Evolutionary conservation across 2,113 vertebrate genomes (phyloP).

Genomic region (Verasper variegatus): DNA sequence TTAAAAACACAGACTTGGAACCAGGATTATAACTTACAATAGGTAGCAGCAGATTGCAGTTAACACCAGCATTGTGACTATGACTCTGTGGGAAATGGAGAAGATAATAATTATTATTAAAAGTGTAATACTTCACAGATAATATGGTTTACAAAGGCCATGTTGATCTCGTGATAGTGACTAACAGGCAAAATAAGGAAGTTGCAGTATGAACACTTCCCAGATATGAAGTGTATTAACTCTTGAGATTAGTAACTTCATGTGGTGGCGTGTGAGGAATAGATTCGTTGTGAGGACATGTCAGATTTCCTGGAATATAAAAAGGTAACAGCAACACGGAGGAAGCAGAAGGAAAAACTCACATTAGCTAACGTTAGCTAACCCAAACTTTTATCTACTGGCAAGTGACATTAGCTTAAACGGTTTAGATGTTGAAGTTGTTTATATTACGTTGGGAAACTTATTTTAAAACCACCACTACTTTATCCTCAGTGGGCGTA

Average conservation of each 20-base stretch:
- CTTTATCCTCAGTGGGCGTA: no score
- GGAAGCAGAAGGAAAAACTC: no score
- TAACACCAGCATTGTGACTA: conserved; percentile 95
- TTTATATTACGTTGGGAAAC: neutral
- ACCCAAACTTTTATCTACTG: conserved; percentile 12
- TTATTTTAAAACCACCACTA: neutral
- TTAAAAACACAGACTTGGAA: neutral
- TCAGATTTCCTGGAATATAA: neutral
- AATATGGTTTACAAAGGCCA: neutral
- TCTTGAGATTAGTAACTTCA: neutral
- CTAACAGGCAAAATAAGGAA: conserved; percentile 51
- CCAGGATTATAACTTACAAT: conserved; percentile 89
- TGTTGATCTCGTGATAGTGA: conserved; percentile 49
- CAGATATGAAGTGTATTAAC: neutral
- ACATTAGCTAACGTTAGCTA: conserved; percentile 36
- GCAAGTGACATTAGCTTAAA: neutral
- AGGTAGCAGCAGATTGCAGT: conserved; percentile 97
- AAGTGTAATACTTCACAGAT: neutral
- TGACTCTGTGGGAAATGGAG: conserved; percentile 84
- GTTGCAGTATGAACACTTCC: conserved; percentile 18
- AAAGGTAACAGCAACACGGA: neutral
- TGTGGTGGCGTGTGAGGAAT: neutral
- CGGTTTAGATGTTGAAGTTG: neutral
- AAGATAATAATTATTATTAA: neutral
- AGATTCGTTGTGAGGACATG: neutral